phyloP scores from a whole-genome alignment of 2,797 vertebrate species.

The Discoglossus pictus region DNA sequence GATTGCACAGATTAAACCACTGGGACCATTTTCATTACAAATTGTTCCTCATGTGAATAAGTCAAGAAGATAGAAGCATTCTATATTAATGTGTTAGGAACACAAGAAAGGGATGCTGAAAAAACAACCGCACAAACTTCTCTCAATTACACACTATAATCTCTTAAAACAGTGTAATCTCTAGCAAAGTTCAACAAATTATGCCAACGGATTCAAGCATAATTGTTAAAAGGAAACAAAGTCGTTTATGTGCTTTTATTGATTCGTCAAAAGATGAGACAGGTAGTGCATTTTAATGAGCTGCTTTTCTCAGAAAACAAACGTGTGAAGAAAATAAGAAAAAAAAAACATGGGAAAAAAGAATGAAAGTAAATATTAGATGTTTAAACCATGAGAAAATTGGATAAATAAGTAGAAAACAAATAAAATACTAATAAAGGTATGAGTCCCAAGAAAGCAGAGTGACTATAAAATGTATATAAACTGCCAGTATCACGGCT shows the following conservation, averaged over 20 bases:
- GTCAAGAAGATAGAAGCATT: conserved; percentile 54
- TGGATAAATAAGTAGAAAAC: conserved; percentile 66
- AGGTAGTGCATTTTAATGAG: conserved; percentile 39
- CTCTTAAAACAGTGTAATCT: conserved; percentile 18
- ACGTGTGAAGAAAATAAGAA: neutral
- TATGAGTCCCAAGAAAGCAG: conserved; percentile 73
- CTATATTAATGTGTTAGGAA: conserved; percentile 52
- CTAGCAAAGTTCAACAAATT: conserved; percentile 18
- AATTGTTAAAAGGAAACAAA: conserved; percentile 35
- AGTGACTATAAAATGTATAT: conserved; percentile 73
- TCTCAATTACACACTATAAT: conserved; percentile 22
- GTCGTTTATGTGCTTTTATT: conserved; percentile 33
- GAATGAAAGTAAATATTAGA: too few relatives aligned
- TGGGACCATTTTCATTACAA: conserved; percentile 61
- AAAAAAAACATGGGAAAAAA: conserved; percentile 34
- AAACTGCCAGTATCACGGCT: conserved; percentile 65
- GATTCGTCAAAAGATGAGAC: conserved; percentile 37
- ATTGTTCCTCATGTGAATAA: conserved; percentile 52
- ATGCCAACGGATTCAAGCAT: conserved; percentile 16
- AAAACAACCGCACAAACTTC: conserved; percentile 33
- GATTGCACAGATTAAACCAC: conserved; percentile 55
- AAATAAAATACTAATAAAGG: conserved; percentile 78
- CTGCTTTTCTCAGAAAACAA: conserved; percentile 22
- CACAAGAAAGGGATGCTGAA: conserved; percentile 36
- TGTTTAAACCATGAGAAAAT: conserved; percentile 69